phyloP scores from a whole-genome alignment of 2,113 vertebrate species.

The Eretmochelys imbricata region DNA sequence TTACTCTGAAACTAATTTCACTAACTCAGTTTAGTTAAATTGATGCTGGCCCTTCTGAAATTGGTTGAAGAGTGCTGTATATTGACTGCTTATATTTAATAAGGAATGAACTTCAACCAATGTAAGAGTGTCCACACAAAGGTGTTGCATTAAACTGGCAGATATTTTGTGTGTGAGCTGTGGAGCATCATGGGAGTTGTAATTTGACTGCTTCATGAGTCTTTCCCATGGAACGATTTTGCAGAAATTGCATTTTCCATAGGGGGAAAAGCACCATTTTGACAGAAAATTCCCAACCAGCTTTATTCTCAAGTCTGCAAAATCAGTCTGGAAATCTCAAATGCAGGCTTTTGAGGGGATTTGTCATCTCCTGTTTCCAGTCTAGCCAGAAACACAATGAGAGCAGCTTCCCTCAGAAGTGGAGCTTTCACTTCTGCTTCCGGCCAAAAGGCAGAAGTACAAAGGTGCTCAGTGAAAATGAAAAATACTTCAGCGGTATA shows the following conservation, averaged over 20 bases:
- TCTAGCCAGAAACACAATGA: neutral
- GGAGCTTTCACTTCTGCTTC: slow-evolving; percentile 50
- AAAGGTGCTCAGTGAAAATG: slow-evolving; percentile 8
- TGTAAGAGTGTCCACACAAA: neutral
- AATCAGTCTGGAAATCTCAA: neutral
- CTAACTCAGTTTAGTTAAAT: neutral
- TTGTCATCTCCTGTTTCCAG: neutral
- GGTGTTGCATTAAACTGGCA: neutral
- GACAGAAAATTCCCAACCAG: neutral
- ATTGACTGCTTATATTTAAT: neutral
- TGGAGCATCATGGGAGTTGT: neutral
- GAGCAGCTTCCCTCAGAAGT: slow-evolving; percentile 6
- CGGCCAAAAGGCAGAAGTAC: slow-evolving; percentile 57
- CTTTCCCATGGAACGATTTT: fast-evolving
- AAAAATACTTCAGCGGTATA: neutral
- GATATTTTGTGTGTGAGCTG: neutral
- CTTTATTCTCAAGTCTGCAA: neutral
- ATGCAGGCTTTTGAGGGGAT: neutral
- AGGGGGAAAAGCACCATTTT: neutral
- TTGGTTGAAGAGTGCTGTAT: neutral
- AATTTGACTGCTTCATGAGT: fast-evolving
- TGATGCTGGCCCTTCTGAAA: neutral
- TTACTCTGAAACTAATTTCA: neutral
- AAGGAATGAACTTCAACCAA: neutral
- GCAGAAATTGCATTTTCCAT: neutral